These are phyloP conservation scores for Tautogolabrus adspersus DNA, from an alignment of 2,113 vertebrate species.

Conservation along the genomic window DNA sequence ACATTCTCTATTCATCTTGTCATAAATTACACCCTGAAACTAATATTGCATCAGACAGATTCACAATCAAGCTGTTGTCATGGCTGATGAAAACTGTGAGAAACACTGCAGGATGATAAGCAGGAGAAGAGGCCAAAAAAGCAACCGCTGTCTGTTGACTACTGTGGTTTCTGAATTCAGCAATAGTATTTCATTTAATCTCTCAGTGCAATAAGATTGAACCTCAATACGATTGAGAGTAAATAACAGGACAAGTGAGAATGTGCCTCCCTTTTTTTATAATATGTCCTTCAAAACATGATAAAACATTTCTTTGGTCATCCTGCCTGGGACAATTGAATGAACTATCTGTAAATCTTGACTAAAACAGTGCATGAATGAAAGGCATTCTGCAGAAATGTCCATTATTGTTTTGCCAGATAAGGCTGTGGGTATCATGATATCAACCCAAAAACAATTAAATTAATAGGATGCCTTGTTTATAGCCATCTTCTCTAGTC, in stretches of 20 bases:
- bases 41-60: slow-evolving; percentile 34
- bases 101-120: slow-evolving; percentile 41
- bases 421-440: too few species aligned
- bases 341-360: too few species aligned
- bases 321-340: not conserved
- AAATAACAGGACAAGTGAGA: not conserved
- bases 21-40: slow-evolving; percentile 49
- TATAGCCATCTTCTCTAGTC: too few species aligned
- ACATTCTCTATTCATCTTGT: slow-evolving; percentile 31
- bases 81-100: slow-evolving; percentile 52
- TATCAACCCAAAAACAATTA: too few species aligned
- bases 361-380: too few species aligned
- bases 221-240: not conserved
- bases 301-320: not conserved
- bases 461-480: too few species aligned
- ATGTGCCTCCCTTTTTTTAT: not conserved
- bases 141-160: slow-evolving; percentile 5
- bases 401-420: too few species aligned
- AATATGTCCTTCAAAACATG: not conserved
- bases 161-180: not conserved
- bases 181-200: slow-evolving; percentile 42
- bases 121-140: slow-evolving; percentile 18
- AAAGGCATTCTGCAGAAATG: too few species aligned
- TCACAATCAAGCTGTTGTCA: slow-evolving; percentile 52
- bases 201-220: slow-evolving; percentile 6